phyloP scores from a whole-genome alignment of 1,140 invertebrate species.

The Cecropterus lyciades region DNA sequence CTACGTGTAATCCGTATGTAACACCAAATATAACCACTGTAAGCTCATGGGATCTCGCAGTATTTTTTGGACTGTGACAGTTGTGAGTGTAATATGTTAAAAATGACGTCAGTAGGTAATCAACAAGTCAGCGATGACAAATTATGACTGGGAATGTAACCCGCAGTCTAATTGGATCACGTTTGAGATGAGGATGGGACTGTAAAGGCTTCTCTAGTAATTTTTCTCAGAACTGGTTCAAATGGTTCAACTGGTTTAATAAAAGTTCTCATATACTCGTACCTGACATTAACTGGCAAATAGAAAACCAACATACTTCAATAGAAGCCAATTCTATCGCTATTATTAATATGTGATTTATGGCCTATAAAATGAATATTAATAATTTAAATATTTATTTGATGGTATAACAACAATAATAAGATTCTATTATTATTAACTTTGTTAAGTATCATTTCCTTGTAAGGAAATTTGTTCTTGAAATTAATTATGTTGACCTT shows the following conservation, averaged over 20 bases:
- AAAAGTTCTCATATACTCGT: background rate
- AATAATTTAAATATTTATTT: no score
- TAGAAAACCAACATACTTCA: no score
- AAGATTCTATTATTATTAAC: no score
- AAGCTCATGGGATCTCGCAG: background rate
- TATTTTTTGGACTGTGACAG: constrained; percentile 4
- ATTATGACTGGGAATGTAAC: constrained; percentile 20
- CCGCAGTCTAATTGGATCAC: constrained; percentile 25
- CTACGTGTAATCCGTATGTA: background rate
- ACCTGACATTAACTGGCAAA: no score
- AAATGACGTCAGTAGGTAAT: constrained; percentile 26
- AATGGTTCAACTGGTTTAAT: no score
- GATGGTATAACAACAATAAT: no score
- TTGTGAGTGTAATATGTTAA: constrained; percentile 5
- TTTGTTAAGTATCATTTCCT: no score
- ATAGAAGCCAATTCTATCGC: no score
- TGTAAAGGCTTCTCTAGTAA: constrained; percentile 6
- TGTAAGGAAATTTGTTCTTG: no score
- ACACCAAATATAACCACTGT: background rate
- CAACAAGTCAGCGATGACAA: constrained; percentile 31
- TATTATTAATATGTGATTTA: no score
- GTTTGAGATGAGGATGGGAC: constrained; percentile 7
- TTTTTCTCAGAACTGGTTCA: background rate
- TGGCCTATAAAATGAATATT: no score
- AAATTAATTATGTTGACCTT: no score